phyloP scores from a whole-genome alignment of 2,797 vertebrate genomes.

The Channallabes apus region DNA sequence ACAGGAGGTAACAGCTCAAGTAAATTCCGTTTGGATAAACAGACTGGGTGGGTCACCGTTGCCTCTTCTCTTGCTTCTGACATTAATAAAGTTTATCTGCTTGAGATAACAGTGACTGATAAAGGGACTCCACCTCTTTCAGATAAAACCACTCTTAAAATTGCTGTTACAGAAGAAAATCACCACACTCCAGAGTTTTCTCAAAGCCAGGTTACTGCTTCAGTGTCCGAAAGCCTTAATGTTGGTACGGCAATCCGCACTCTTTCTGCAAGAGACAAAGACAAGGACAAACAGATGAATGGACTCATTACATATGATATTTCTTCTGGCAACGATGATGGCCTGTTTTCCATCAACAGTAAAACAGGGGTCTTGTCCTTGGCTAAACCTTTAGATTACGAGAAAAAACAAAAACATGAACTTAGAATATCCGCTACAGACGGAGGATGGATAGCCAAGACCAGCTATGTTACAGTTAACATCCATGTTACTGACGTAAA shows the following conservation, averaged over 20 bases:
- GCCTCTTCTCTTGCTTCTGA: conserved; percentile 84
- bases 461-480: conserved; percentile 85
- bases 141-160: conserved; percentile 73
- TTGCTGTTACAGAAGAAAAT: conserved; percentile 95
- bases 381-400: conserved; percentile 85
- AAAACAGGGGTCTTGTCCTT: conserved; percentile 86
- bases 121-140: conserved; percentile 92
- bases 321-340: conserved; percentile 84
- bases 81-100: conserved; percentile 81
- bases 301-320: conserved; percentile 88
- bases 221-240: conserved; percentile 87
- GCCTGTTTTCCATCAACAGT: conserved; percentile 84
- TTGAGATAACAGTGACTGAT: conserved; percentile 86
- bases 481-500: conserved; percentile 89
- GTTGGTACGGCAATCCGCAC: conserved; percentile 85
- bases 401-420: conserved; percentile 83
- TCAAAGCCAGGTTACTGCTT: conserved; percentile 86
- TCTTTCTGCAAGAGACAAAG: conserved; percentile 90
- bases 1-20: conserved; percentile 80
- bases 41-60: conserved; percentile 89
- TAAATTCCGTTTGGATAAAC: conserved; percentile 87
- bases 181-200: conserved; percentile 95
- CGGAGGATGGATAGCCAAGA: conserved; percentile 92
- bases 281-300: conserved; percentile 94
- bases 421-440: conserved; percentile 87